phyloP scores from a whole-genome alignment of 2,113 vertebrate genomes.

The Heliornis fulica region DNA sequence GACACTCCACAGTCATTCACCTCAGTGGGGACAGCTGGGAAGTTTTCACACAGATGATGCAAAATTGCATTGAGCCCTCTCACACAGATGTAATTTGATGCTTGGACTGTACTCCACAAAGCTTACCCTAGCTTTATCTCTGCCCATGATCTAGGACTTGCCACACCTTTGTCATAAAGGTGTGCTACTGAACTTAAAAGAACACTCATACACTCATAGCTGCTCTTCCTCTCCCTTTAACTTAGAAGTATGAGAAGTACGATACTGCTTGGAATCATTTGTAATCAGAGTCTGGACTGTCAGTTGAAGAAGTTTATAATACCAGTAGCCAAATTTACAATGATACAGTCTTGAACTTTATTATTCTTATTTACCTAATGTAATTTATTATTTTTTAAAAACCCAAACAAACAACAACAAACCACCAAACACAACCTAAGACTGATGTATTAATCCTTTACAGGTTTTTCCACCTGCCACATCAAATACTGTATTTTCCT shows the following conservation, averaged over 20 bases:
- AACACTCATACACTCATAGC: not conserved
- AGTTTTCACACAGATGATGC: not conserved
- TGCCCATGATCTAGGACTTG: not conserved
- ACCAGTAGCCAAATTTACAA: not conserved
- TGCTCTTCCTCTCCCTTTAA: not conserved
- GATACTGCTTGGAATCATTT: not conserved
- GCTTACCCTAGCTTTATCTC: not conserved
- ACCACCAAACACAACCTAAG: not conserved
- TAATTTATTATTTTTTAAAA: not conserved
- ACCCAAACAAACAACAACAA: not conserved
- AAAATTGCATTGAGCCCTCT: not conserved
- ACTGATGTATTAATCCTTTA: not conserved
- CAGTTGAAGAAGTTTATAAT: not conserved
- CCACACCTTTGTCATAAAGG: not conserved
- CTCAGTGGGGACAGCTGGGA: not conserved
- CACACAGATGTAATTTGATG: not conserved
- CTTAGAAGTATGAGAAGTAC: not conserved
- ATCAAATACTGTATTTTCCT: slow-evolving; percentile 73
- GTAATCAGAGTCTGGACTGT: not conserved
- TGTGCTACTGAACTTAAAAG: not conserved
- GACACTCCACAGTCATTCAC: not conserved
- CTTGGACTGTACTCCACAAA: not conserved
- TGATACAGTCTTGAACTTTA: not conserved
- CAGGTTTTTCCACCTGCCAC: slow-evolving; percentile 85
- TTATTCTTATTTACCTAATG: not conserved